Base-by-base conservation (phyloP, 2,888 invertebrate species). In the Nephrotoma guestfalica region DNA sequence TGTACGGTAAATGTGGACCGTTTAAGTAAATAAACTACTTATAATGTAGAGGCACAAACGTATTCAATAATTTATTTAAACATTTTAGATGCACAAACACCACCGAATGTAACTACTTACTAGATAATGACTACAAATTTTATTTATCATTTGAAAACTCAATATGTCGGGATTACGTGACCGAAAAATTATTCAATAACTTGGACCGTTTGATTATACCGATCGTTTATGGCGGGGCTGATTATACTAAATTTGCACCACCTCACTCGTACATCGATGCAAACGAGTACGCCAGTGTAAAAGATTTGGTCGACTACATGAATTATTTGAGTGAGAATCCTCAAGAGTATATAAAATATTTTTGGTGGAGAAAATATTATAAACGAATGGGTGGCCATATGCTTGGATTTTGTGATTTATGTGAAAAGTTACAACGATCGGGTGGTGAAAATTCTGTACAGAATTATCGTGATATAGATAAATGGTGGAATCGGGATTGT, bases 141-240 rank as follows among this genome's bases (percentile, higher is more conserved):
- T 95, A 95, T 89, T 90, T 95, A 87, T 91, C 93, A 7, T 95
- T 95, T 88, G 95, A 95, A 89, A 95, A 95, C 89, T 94, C 94
- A 7, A 92, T 94, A 87, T 95, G 95, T 90, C 90, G 91, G 85
- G 95, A 95, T 90, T 95, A 95, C 89, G 93, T 95, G 57, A 95
- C 95, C 0, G 95, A 95, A 89, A 95, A 95, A 89, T 88, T 91
- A 0, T 91, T 89, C 71, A 88, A 88, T 7, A 89, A 89, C 0
- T 87, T 91, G 41, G 87, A 88, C 41, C 90, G 89, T 2, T 87
- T 93, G 88, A 92, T 94, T 11, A 90, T 95, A 51, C 95, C 95
- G 0, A 93, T 95, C 4, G 94, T 94, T 6, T 94, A 94, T 91
- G 94, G 95, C 0, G 95, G 94, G n/a, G 93, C 93, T 57, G 93